Base-by-base conservation (phyloP, 2,888 invertebrate genomes). In the Sinelater perroti region DNA sequence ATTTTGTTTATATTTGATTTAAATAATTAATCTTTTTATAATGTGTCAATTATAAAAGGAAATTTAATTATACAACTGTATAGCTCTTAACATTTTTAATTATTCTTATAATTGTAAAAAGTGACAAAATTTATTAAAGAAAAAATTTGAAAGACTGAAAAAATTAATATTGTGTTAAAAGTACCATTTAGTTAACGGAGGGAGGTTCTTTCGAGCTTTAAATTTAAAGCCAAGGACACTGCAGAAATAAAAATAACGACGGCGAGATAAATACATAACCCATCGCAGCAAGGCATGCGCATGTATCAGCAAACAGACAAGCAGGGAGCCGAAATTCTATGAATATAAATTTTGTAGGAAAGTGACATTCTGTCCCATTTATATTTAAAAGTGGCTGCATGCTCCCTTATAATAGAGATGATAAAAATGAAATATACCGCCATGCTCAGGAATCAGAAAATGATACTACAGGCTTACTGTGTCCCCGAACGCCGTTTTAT, bases 281-380 rank as follows among this genome's bases (percentile, higher is more conserved):
- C 33, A 16, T 14, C 33, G 33, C 33, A 33, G 16, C 16, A 33
- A 33, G 16, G 14, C 16, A 16, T 5, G 33, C 33, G 16, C 16
- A 33, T 33, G 33, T 33, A 33, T 10, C 33, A 33, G 16, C 33
- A 33, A 33, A 33, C 33, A 14, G 33, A 33, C 33, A 33, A 33
- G 16, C 33, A 14, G 33, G 33, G 33, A 16, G 33, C 33, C 16
- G 33, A 33, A 24, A 33, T 33, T 33, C 33, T 16, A 33, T 33
- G 33, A 33, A 33, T 33, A 33, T 33, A 33, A 33, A 33, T 33
- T 33, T 33, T 33, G 14, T 16, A 5, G 33, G 11, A 11, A 33
- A 33, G 6, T 14, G 33, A 33, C 33, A 33, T 33, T 14, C 33
- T 33, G 16, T 33, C 16, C 14, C 33, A 33, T 33, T 33, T 33